These are phyloP conservation scores for Aphaenogaster floridana DNA, from an alignment of 1,140 invertebrate species.

Conservation along the genomic window DNA sequence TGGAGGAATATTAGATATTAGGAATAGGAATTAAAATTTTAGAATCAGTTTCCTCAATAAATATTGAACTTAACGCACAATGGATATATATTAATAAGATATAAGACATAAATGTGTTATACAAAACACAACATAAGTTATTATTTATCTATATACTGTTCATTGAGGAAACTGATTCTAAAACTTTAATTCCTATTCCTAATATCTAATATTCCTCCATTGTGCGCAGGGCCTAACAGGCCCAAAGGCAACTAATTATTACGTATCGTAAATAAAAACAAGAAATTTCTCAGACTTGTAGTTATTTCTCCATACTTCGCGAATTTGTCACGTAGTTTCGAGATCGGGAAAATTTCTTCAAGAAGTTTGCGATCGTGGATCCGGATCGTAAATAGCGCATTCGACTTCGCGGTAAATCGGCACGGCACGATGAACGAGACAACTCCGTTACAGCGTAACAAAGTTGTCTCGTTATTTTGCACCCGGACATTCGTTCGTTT, in stretches of 20 bases:
- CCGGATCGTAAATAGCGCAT: neutral
- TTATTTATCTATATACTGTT: too few species aligned
- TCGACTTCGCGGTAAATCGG: constrained; percentile 16
- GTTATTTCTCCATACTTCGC: neutral
- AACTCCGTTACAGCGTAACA: constrained; percentile 23
- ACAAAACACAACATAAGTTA: too few species aligned
- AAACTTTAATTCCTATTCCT: too few species aligned
- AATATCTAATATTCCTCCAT: too few species aligned
- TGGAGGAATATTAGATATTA: too few species aligned
- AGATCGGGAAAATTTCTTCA: neutral
- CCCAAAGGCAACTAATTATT: neutral
- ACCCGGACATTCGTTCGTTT: constrained; percentile 30
- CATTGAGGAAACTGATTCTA: too few species aligned
- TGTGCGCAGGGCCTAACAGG: too few species aligned
- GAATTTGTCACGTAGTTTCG: neutral
- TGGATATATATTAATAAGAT: too few species aligned
- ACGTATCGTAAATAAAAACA: neutral
- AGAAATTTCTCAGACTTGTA: neutral
- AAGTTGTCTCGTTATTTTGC: constrained; percentile 30
- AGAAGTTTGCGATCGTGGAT: neutral
- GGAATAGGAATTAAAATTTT: too few species aligned
- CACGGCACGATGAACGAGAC: constrained; percentile 20
- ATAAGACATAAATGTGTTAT: too few species aligned
- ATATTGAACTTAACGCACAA: too few species aligned
- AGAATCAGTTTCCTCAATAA: too few species aligned